Evolutionary conservation across 2,797 vertebrate species (phyloP), one percentile per base, ranked within the genome.

Genomic region (Helarctos malayanus): DNA sequence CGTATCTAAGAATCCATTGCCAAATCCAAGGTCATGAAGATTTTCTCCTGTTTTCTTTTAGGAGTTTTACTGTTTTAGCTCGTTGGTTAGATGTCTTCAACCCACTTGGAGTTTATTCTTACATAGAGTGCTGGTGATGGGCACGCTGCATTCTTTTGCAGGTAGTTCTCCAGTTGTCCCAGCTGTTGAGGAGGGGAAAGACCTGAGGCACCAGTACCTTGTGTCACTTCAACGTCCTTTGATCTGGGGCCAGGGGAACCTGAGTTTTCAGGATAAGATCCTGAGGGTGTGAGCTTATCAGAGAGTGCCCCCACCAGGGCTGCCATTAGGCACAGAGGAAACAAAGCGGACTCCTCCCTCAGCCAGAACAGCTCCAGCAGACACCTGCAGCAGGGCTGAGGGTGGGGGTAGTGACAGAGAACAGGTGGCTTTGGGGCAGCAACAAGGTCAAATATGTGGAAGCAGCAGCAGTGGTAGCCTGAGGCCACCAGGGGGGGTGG

Each of bases 401-500:
- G 9, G 29, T 57, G 11, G 19, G 61, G 52, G 63, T n/a, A 12
- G 45, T 11, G 41, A 81, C 2, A 4, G 27, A 35, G 35, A 32
- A 57, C 49, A 71, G 41, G 78, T 59, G 75, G 27, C 45, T 89
- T 68, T 32, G 1, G 47, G 35, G 29, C 52, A 32, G 52, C 80
- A 11, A 11, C 79, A 71, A 89, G 25, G 80, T 78, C 80, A 56
- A 54, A 19, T n/a, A 35, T 9, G 15, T 25, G 11, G 16, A 56
- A 16, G 69, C 38, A 61, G 63, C 52, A 65, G 73, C 56, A 96
- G 23, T 75, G 75, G 32, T 18, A 25, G 12, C 54, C 35, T 49
- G 4, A 23, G 45, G 45, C 97, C 96, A 87, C 93, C 89, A 97
- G 94, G 56, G 87, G 2, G 13, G 94, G 95, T 84, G 14, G 71